Conservation (phyloP, 2,113 vertebrate genomes). For the Clarias magur region DNA sequence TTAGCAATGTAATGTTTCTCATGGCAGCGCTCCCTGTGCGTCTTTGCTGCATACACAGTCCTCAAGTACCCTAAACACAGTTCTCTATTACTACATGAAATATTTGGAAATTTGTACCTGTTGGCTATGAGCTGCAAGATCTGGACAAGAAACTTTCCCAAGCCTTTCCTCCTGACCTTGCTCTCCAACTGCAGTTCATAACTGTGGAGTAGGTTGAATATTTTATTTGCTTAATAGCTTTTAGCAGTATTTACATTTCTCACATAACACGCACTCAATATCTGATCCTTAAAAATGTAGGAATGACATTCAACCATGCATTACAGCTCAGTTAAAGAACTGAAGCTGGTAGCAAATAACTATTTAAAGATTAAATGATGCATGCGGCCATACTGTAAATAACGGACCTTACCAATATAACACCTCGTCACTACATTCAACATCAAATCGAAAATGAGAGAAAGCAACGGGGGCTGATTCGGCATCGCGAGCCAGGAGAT, state of each 20-base stretch:
- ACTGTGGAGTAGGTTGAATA: constrained; percentile 62
- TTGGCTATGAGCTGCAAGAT: constrained; percentile 94
- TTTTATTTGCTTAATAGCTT: background rate
- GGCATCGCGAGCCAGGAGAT: constrained; percentile 82
- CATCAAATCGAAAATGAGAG: constrained; percentile 92
- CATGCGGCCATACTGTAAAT: background rate
- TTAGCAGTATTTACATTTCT: background rate
- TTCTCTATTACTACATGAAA: background rate
- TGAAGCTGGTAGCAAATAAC: background rate
- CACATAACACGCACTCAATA: background rate
- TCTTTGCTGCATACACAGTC: background rate
- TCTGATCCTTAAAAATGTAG: background rate
- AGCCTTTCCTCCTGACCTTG: constrained; percentile 84
- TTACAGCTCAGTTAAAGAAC: background rate
- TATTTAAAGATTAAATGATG: background rate
- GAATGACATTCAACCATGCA: background rate
- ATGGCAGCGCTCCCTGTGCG: background rate
- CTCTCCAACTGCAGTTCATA: constrained; percentile 93
- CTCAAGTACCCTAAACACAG: background rate
- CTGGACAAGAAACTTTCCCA: constrained; percentile 93
- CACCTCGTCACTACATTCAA: constrained; percentile 90
- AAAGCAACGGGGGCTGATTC: constrained; percentile 81
- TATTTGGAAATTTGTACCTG: constrained; percentile 68
- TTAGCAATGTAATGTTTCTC: background rate
- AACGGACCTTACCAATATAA: constrained; percentile 82